Conservation (phyloP, 2,888 invertebrate species). For the Ischnura elegans region DNA sequence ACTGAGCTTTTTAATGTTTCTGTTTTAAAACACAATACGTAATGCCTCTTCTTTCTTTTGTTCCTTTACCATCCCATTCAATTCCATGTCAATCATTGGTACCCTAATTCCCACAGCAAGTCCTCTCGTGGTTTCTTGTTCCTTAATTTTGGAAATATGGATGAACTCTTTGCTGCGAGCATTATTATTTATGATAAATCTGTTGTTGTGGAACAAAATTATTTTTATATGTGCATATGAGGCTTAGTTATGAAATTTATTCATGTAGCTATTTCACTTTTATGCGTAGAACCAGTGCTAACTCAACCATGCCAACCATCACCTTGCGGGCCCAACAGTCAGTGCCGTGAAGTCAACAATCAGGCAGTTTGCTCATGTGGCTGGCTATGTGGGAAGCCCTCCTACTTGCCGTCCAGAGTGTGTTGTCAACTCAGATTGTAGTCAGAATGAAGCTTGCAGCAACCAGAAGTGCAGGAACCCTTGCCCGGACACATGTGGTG, state of each 20-base stretch:
- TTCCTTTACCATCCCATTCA: no score
- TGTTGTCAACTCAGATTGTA: constrained; percentile 78
- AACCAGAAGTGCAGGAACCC: constrained; percentile 84
- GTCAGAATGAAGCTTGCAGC: constrained; percentile 82
- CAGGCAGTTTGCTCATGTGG: constrained; percentile 78
- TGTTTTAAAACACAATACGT: no score
- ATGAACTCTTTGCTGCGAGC: no score
- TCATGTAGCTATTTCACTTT: constrained; percentile 29
- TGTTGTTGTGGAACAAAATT: not conserved
- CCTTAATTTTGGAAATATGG: no score
- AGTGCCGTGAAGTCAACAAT: constrained; percentile 78
- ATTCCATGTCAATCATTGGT: not conserved
- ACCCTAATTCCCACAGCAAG: not conserved
- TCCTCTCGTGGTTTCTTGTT: no score
- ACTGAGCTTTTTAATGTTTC: no score
- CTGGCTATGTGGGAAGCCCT: constrained; percentile 77
- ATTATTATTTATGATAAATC: no score
- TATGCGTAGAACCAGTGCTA: constrained; percentile 70
- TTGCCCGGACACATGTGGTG: constrained; percentile 82
- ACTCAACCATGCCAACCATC: constrained; percentile 77
- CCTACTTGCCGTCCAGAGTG: constrained; percentile 79
- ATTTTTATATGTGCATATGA: not conserved
- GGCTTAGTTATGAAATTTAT: not conserved
- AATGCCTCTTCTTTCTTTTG: no score
- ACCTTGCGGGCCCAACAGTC: constrained; percentile 80